Evolutionary conservation across 2,797 vertebrate species (phyloP).

Genomic region (Malurus splendens): DNA sequence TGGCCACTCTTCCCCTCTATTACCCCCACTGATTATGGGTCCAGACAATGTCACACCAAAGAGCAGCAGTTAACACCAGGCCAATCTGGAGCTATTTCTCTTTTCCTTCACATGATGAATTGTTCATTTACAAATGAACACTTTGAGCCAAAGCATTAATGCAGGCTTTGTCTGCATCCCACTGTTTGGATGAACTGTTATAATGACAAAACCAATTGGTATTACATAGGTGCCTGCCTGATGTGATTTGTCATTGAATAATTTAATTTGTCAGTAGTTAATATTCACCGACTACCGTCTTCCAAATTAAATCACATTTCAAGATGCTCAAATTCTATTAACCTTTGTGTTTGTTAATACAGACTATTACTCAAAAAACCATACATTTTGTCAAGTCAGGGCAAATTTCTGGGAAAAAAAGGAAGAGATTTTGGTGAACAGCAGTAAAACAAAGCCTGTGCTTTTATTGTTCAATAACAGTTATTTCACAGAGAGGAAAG

Average conservation of each 20-base stretch:
- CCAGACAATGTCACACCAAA: slow-evolving; percentile 2
- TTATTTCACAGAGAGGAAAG: neutral
- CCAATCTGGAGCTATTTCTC: slow-evolving; percentile 4
- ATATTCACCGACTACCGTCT: slow-evolving; percentile 27
- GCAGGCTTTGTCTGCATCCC: neutral
- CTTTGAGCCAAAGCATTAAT: slow-evolving; percentile 41
- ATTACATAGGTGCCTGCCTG: neutral
- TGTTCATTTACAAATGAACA: slow-evolving; percentile 56
- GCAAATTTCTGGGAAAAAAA: neutral
- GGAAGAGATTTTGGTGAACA: neutral
- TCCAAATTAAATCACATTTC: slow-evolving; percentile 60
- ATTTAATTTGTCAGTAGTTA: slow-evolving; percentile 50
- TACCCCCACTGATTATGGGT: neutral
- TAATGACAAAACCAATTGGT: slow-evolving; percentile 19
- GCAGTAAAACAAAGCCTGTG: neutral
- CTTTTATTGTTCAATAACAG: neutral
- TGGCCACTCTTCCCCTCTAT: neutral
- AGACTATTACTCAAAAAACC: slow-evolving; percentile 4
- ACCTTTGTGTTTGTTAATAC: slow-evolving; percentile 52
- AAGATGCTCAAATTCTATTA: slow-evolving; percentile 53
- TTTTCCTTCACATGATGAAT: slow-evolving; percentile 24
- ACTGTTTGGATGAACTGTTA: slow-evolving; percentile 6
- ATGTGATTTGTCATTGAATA: slow-evolving; percentile 48
- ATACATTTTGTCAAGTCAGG: neutral
- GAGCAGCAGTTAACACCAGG: slow-evolving; percentile 8